Percentiles rank a stretch among this genome's conserved stretches.
Evolutionary conservation across 1,140 invertebrate genomes (phyloP).

Genomic region (Hypothenemus hampei): DNA sequence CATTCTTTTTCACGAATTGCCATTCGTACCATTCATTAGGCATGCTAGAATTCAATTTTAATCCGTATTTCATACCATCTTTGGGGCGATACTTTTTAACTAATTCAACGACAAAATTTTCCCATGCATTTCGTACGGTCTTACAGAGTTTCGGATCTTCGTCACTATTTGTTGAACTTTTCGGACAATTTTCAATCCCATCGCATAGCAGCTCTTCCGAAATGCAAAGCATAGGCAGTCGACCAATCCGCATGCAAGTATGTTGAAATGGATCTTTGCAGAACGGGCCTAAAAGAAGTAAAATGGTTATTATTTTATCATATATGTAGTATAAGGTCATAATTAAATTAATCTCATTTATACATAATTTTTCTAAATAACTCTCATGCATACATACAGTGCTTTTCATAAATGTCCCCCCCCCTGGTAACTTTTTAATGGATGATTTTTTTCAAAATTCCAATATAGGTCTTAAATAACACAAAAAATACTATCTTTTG

Average conservation of each 20-base stretch:
- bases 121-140: slow-evolving; percentile 34
- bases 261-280: slow-evolving; percentile 36
- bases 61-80: slow-evolving; percentile 6
- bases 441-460: too few species aligned
- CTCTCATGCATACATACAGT: too few species aligned
- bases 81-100: slow-evolving; percentile 31
- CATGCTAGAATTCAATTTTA: slow-evolving; percentile 6
- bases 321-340: too few species aligned
- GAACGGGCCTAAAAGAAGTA: slow-evolving; percentile 26
- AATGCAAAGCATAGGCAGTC: slow-evolving; percentile 52
- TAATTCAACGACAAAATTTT: slow-evolving; percentile 28
- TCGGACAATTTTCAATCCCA: slow-evolving; percentile 56
- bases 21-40: slow-evolving; percentile 17
- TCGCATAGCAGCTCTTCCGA: slow-evolving; percentile 57
- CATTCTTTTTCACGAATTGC: slow-evolving; percentile 16
- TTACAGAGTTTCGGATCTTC: slow-evolving; percentile 49
- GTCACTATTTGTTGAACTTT: slow-evolving; percentile 50
- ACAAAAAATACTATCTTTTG: too few species aligned
- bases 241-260: slow-evolving; percentile 39
- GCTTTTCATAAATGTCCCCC: too few species aligned
- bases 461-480: too few species aligned
- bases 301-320: background rate
- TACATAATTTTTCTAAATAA: too few species aligned
- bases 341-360: too few species aligned
- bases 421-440: too few species aligned